Base-by-base conservation (phyloP, 2,113 vertebrate species). In the Dasyornis broadbenti region DNA sequence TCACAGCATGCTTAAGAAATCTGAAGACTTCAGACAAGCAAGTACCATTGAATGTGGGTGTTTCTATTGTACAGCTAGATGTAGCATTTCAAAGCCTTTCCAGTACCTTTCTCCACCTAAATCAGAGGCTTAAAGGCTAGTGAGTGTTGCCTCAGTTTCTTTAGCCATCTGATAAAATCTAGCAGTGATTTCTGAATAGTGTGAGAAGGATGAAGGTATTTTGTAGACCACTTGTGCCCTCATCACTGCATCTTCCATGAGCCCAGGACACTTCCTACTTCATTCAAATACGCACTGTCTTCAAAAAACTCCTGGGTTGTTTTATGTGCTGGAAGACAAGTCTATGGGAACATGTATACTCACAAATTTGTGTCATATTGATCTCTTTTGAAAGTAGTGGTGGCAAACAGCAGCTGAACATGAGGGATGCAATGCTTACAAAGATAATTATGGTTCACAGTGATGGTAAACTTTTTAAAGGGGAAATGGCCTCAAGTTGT, bases 1-100 rank as follows among this genome's bases (percentile, higher is more conserved):
- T 95, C 95, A 94, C 80, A 94, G 95, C 94, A 96, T 71, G 92
- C 79, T 76, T 70, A 83, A 94, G 82, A 93, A 92, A 94, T 88
- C 47, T 65, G 59, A 95, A 95, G 57, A 54, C 63, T 90, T 92
- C 85, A 94, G 84, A 90, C 53, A 95, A 8, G 16, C 82, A 72
- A 77, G 76, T 75, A 81, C 39, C 35, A 9, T 60, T 93, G 45
- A 81, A 88, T 82, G 85, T 91, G 86, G 91, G 76, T 90, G 88
- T 91, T 96, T 59, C 61, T 82, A 59, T 91, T 83, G 59, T 23
- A 93, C 50, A 96, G 76, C 69, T 82, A 47, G 57, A 94, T 82
- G 49, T 50, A 66, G 82, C 85, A 89, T 96, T 77, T 93, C 79
- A 60, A 65, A 75, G 76, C 21, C 27, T 91, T 84, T 75, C 70